phyloP scores from a whole-genome alignment of 2,113 vertebrate species.

The Dipodomys ordii region DNA sequence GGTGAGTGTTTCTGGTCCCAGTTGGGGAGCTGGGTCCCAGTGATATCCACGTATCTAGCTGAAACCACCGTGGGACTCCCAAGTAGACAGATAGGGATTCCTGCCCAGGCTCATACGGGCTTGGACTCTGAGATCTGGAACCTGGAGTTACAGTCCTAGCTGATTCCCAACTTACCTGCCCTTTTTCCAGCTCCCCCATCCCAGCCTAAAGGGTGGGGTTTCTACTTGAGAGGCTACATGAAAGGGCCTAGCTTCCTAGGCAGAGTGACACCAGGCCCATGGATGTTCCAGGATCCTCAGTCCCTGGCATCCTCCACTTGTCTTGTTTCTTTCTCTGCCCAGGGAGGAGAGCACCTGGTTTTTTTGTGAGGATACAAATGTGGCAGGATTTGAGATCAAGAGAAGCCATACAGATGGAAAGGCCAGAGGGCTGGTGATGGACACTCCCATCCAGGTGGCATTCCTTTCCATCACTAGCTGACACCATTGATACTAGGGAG shows the following conservation, averaged over 20 bases:
- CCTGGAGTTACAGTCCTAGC: background rate
- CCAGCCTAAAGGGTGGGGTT: background rate
- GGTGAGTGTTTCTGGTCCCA: constrained; percentile 86
- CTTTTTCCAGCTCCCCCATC: background rate
- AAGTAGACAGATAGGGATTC: background rate
- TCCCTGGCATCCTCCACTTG: background rate
- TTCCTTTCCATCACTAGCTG: background rate
- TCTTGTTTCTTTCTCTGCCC: background rate
- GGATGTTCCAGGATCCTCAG: background rate
- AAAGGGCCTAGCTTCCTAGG: background rate
- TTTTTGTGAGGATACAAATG: background rate
- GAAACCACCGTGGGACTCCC: background rate
- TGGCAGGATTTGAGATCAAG: background rate
- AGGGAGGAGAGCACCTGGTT: background rate
- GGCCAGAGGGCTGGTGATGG: background rate
- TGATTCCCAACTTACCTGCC: background rate
- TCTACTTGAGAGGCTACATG: background rate
- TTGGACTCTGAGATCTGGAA: background rate
- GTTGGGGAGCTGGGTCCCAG: background rate
- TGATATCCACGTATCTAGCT: background rate
- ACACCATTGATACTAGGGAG: background rate
- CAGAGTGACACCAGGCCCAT: background rate
- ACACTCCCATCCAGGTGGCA: background rate
- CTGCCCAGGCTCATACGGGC: background rate
- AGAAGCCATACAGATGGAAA: background rate